phyloP scores from a whole-genome alignment of 2,888 invertebrate genomes.

The Vanessa cardui region DNA sequence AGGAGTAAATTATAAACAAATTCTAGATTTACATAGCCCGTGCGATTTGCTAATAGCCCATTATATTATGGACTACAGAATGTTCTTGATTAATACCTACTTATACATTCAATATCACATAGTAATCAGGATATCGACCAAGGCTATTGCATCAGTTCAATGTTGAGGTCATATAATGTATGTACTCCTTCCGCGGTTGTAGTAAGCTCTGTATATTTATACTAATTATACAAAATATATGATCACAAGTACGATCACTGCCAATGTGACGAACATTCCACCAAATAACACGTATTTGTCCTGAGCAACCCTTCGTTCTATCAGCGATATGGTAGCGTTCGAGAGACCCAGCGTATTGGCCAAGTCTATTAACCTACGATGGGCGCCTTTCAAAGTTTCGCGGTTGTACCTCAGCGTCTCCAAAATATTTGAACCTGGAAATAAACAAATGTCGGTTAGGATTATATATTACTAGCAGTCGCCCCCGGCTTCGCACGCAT shows the following conservation, averaged over 20 bases:
- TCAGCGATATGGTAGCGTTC: constrained; percentile 96
- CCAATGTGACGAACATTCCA: constrained; percentile 92
- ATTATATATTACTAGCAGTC: too few species aligned
- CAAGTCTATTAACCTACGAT: constrained; percentile 92
- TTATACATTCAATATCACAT: too few species aligned
- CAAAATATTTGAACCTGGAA: constrained; percentile 87
- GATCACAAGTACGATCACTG: constrained; percentile 91
- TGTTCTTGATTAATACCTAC: too few species aligned
- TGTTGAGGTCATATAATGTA: too few species aligned
- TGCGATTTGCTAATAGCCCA: background rate
- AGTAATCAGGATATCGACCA: too few species aligned
- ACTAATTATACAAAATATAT: constrained; percentile 81
- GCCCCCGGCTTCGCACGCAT: too few species aligned
- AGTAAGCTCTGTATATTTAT: background rate
- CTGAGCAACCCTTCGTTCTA: constrained; percentile 92
- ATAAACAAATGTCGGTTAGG: background rate
- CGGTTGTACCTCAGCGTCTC: constrained; percentile 92
- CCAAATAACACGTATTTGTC: constrained; percentile 94
- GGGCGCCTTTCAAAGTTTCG: constrained; percentile 92
- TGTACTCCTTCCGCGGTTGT: too few species aligned
- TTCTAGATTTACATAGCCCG: too few species aligned
- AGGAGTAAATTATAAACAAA: too few species aligned
- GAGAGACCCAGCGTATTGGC: constrained; percentile 96
- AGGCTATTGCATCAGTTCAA: too few species aligned
- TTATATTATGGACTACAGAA: background rate